These are phyloP conservation scores for Myiopsitta monachus DNA, from an alignment of 2,113 vertebrate species.

Conservation along the genomic window DNA sequence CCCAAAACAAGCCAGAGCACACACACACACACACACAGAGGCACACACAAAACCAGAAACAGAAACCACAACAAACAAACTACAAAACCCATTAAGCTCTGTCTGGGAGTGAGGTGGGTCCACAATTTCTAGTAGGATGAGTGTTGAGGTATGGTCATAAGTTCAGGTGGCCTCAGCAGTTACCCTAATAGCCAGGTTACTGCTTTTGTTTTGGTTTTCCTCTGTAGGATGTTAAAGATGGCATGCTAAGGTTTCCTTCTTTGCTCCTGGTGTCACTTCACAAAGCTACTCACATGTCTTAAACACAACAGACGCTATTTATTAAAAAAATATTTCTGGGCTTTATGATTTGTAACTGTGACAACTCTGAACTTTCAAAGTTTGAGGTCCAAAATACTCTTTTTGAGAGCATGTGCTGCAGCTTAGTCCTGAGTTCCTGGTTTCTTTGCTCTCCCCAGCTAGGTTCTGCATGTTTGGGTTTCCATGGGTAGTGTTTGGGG, in stretches of 20 bases:
- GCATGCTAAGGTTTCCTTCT: neutral
- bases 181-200: neutral
- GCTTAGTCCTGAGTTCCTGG: neutral
- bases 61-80: neutral
- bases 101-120: neutral
- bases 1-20: neutral
- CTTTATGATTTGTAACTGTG: neutral
- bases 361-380: neutral
- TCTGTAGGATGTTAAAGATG: neutral
- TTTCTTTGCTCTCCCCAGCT: neutral
- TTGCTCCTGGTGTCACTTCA: neutral
- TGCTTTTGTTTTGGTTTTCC: neutral
- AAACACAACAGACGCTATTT: neutral
- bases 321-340: neutral
- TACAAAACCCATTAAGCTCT: neutral
- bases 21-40: neutral
- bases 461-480: neutral
- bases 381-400: neutral
- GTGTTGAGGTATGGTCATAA: neutral
- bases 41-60: too few species aligned
- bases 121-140: neutral
- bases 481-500: neutral
- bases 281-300: neutral
- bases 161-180: neutral
- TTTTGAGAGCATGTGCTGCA: neutral